Evolutionary conservation across 2,888 invertebrate species (phyloP).

Genomic region (Colletes collaris): DNA sequence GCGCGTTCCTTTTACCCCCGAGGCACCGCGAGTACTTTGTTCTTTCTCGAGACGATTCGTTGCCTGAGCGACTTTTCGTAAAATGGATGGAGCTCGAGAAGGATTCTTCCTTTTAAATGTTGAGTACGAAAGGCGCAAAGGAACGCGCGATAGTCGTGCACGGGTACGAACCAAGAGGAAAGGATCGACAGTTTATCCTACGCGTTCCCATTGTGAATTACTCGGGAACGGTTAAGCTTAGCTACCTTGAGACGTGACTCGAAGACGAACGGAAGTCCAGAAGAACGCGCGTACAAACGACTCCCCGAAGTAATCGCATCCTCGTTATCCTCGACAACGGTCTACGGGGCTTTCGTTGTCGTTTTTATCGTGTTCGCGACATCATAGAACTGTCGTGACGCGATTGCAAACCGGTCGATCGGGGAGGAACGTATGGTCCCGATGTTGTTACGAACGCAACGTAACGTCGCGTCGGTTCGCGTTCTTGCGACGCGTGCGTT

Average conservation of each 20-base stretch:
- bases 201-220: constrained; percentile 6
- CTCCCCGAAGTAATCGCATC: constrained; percentile 24
- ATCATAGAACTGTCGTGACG: constrained; percentile 2
- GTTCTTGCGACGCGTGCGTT: too few relatives aligned
- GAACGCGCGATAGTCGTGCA: neutral
- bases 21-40: constrained; percentile 5
- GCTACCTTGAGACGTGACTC: constrained; percentile 7
- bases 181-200: constrained; percentile 1
- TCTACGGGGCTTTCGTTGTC: constrained; percentile 7
- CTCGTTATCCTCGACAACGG: constrained; percentile 18
- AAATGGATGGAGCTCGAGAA: constrained; percentile 29
- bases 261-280: neutral
- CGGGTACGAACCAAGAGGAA: neutral
- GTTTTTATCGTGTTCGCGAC: constrained; percentile 13
- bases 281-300: constrained; percentile 10
- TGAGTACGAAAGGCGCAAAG: neutral
- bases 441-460: neutral
- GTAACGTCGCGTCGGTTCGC: too few relatives aligned
- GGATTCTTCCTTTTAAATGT: neutral
- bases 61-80: constrained; percentile 31
- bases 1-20: neutral
- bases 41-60: constrained; percentile 15
- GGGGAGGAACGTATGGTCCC: neutral
- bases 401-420: constrained; percentile 9
- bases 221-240: constrained; percentile 16